Base-by-base conservation (phyloP, 2,888 invertebrate genomes). In the Tanytarsus gracilentus region DNA sequence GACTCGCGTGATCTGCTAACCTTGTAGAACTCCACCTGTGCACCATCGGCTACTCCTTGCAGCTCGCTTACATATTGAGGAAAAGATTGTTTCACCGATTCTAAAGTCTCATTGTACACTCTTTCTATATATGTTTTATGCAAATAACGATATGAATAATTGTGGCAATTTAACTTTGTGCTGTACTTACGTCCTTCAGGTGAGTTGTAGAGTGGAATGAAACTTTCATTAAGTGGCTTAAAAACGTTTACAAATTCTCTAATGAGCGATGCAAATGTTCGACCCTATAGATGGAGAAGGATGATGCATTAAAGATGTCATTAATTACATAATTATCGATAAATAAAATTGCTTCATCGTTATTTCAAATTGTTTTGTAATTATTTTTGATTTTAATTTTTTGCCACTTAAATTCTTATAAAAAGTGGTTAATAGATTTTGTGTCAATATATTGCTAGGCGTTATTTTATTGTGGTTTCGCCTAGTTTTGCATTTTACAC, bases 21-120 rank as follows among this genome's bases (percentile, higher is more conserved):
- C 81, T 88, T 85, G 65, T 87, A 75, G 70, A 92, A 92, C 1
- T 89, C 85, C 3, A 92, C 85, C 64, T 83, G 78, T 1, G 91
- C 84, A 0, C 92, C 92, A 68, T 90, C 88, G 7, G 92, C 86
- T 11, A 85, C 80, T 6, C 92, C 92, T 69, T 87, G 82, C 36
- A 93, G 76, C 73, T 93, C 92, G 62, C 82, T 78, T 2, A 92
- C 76, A 68, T 92, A 92, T 67, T 89, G 86, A 0, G 92, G 91
- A 72, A 81, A 91, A 65, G 83, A 82, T 52, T 77, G 71, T 65
- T 80, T 80, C 65, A 86, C 83, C 63, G 79, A 79, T 3, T 77
- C 77, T 48, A 92, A 75, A 0, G 88, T 89, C 61, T 79, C 83
- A 25, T 90, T 86, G 68, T 90, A 93, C 1, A 84, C 81, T 62